A percentile compares a stretch with the other conserved stretches of the same genome.
Conservation (phyloP, 2,888 invertebrate species). For the Dioctria rufipes region DNA sequence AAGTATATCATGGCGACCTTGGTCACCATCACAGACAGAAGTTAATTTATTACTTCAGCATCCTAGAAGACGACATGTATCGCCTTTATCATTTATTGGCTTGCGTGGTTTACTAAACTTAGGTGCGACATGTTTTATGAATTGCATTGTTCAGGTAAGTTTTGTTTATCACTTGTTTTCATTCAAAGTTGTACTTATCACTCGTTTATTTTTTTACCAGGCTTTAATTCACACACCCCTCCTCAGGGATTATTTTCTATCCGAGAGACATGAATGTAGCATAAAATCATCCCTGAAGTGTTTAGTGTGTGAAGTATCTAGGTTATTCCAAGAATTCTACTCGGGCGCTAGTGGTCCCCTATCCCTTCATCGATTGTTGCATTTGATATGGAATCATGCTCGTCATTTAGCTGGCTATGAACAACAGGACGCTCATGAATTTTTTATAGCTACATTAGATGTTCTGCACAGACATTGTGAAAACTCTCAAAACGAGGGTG, state of each 20-base stretch:
- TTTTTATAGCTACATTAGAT: conserved; percentile 95
- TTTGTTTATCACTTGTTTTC: not conserved
- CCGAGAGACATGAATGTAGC: conserved; percentile 90
- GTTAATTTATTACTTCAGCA: conserved; percentile 82
- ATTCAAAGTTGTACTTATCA: not conserved
- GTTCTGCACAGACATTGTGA: conserved; percentile 90
- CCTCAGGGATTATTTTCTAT: conserved; percentile 94
- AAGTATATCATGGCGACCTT: conserved; percentile 79
- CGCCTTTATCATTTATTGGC: conserved; percentile 88
- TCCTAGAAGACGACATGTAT: conserved; percentile 84
- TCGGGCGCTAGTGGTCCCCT: conserved; percentile 90
- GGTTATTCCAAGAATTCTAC: conserved; percentile 97
- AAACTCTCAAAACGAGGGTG: conserved; percentile 68
- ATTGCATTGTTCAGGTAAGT: conserved; percentile 90
- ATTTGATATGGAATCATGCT: conserved; percentile 97
- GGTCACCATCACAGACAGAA: conserved; percentile 86
- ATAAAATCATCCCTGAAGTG: conserved; percentile 80
- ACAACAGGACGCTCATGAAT: conserved; percentile 99
- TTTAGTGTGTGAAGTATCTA: conserved; percentile 95
- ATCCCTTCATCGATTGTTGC: conserved; percentile 89
- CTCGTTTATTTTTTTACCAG: conserved; percentile 69
- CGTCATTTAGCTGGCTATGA: conserved; percentile 95
- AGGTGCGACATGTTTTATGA: conserved; percentile 99
- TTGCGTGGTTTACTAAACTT: conserved; percentile 95
- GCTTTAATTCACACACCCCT: conserved; percentile 96